Conservation (phyloP, 2,888 invertebrate species). For the Protophormia terraenovae region DNA sequence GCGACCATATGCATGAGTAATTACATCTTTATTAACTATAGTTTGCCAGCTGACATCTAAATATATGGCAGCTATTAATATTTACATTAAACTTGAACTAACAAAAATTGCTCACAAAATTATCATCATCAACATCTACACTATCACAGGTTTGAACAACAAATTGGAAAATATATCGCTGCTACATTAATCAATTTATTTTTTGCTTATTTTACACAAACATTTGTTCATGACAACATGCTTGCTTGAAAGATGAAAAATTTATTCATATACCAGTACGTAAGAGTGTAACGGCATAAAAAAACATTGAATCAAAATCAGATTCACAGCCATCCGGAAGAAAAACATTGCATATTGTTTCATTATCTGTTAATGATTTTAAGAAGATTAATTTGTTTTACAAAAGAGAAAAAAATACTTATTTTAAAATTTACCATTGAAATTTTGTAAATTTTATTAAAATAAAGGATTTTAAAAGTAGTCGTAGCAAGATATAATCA, state of each 20-base stretch:
- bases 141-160: background rate
- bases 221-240: background rate
- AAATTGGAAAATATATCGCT: conserved; percentile 4
- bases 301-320: conserved; percentile 21
- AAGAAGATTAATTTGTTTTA: background rate
- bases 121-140: too few species aligned
- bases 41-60: background rate
- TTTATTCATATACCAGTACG: background rate
- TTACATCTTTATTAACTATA: background rate
- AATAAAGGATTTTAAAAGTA: too few species aligned
- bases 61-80: background rate
- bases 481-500: too few species aligned
- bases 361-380: background rate
- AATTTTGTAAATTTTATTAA: too few species aligned
- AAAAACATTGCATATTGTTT: background rate
- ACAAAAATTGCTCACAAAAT: background rate
- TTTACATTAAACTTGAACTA: conserved; percentile 35
- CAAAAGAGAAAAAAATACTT: background rate
- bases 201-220: background rate
- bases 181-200: conserved; percentile 11
- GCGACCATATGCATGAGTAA: background rate
- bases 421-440: background rate
- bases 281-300: background rate
- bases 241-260: background rate
- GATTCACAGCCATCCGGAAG: conserved; percentile 32